Base-by-base conservation (phyloP, 2,797 vertebrate species). In the Sitta carolinensis region DNA sequence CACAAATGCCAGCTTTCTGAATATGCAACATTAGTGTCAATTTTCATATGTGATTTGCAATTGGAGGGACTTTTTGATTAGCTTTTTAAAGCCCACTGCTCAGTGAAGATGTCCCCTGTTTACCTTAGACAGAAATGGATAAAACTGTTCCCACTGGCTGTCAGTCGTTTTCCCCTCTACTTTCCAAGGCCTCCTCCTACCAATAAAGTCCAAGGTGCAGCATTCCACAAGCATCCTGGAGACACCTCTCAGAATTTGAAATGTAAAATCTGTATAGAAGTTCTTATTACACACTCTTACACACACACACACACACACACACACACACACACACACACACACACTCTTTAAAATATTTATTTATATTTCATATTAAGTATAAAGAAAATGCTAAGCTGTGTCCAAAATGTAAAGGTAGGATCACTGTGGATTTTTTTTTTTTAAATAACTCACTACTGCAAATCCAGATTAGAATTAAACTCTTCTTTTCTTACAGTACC, bases 1-100 rank as follows among this genome's bases (percentile, higher is more conserved):
- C 61, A 79, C 42, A 52, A 91, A 84, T 79, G 87, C 88, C 88
- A 94, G 79, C 38, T 93, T 82, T 94, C 89, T 88, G 73, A 91
- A 95, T 89, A 80, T 50, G n/a, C 69, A 93, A 48, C 70, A 76
- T 67, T 70, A 73, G 42, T 93, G 91, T 95, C 87, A 91, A 64
- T 89, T 90, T 92, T 93, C 25, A 67, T 83, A 94, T 88, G 52
- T 86, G 74, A 59, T 84, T 94, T 87, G 59, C 34, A 87, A 82
- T 58, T 93, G 50, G 77, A 89, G 94, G 52, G 61, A 70, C 66
- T 88, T 87, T 94, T 88, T 77, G 67, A 82, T 94, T 70, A 70
- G 38, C 16, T 88, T 92, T 94, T 54, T 20, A 57, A 96, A 66
- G 22, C 61, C 27, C 57, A 67, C 42, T 79, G n/a, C 85, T 90